Conservation (phyloP, 2,888 invertebrate genomes). For the Drosophila algonquin region DNA sequence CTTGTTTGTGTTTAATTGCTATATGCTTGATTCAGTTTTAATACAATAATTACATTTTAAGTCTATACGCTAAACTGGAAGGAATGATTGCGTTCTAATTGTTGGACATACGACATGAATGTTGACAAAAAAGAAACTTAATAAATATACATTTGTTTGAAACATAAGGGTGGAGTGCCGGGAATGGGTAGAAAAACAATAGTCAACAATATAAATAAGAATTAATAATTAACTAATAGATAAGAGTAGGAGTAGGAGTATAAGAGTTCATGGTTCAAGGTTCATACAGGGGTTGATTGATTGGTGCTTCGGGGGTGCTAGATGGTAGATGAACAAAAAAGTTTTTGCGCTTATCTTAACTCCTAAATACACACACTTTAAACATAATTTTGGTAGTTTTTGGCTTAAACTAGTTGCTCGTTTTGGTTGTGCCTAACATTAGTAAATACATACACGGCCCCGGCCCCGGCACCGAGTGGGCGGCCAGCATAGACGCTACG, state of each 20-base stretch:
- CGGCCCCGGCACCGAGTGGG: neutral
- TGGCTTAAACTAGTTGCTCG: conserved; percentile 65
- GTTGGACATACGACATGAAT: conserved; percentile 53
- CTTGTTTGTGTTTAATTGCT: conserved; percentile 42
- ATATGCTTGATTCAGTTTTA: conserved; percentile 52
- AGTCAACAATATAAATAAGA: conserved; percentile 38
- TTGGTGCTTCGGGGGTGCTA: neutral
- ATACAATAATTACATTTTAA: conserved; percentile 70
- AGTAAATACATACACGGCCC: conserved; percentile 55
- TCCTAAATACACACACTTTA: conserved; percentile 46
- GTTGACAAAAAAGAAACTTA: conserved; percentile 19
- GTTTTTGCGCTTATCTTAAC: too few species aligned
- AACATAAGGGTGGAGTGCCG: conserved; percentile 6
- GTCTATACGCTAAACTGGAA: conserved; percentile 74
- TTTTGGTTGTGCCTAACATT: conserved; percentile 60
- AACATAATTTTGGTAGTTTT: conserved; percentile 73
- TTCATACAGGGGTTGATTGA: neutral
- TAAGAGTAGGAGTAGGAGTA: neutral
- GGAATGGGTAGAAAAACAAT: conserved; percentile 4
- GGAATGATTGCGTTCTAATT: conserved; percentile 75
- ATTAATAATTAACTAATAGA: conserved; percentile 38
- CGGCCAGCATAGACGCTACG: conserved; percentile 39
- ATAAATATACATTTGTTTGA: conserved; percentile 49
- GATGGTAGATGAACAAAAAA: conserved; percentile 30
- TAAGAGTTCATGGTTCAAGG: too few species aligned